Evolutionary conservation across 2,797 vertebrate genomes (phyloP), one percentile per base, ranked within the genome.

Genomic region (Acanthiza pusilla): DNA sequence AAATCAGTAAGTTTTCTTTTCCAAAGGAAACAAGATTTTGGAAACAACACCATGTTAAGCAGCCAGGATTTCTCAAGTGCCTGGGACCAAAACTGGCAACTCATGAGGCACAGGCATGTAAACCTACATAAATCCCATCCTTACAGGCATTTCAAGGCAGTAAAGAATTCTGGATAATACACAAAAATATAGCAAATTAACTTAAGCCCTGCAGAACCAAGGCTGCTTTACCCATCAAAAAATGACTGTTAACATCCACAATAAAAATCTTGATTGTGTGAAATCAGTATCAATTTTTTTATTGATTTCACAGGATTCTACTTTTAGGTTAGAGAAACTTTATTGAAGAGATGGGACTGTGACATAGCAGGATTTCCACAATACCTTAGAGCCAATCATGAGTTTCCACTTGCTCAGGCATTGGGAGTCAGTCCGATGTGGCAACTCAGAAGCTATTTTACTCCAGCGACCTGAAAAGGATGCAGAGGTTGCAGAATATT

Each of bases 401-500:
- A 85, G 8, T 38, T 96, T 98, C 99, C 99, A 99, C 73, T 98
- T 98, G 96, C 98, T 98, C 17, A 98, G 93, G 89, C 99, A 99
- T 20, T 99, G 99, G 48, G 98, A 94, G 8, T 98, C 98, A 0
- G 96, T 91, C 25, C 99, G 97, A 42, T 99, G 97, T 6, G 98
- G 98, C 20, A 99, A 93, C 53, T 99, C 99, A 0, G 98, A 97
- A 8, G 99, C 98, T 3, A 99, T 99, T 95, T 98, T 98, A 7
- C 98, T 85, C 99, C 99, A 99, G 88, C 97, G 98, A 82, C 99
- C 99, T 99, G 87, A 30, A 91, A 62, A 57, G 68, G 42, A 76
- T 32, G 63, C 42, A 72, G 62, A 85, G 45, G 60, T 23, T 58
- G 38, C 11, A 91, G 57, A 66, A 29, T 26, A 17, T 1, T 43